Conservation (phyloP, 2,113 vertebrate species). For the Gnathonemus echidnorhynchus region DNA sequence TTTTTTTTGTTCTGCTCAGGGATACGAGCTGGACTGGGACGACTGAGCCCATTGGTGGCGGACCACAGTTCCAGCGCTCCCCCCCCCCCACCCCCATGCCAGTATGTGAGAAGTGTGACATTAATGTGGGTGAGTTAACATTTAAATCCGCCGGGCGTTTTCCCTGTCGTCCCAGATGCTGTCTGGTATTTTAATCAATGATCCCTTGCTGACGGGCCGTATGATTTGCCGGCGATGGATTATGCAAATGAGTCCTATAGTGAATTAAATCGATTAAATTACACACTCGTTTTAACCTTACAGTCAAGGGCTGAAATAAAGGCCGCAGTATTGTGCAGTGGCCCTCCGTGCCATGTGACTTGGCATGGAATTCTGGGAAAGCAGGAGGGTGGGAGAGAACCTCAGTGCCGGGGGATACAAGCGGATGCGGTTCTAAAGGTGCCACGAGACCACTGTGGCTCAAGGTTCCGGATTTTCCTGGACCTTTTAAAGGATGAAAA, state of each 20-base stretch:
- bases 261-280: background rate
- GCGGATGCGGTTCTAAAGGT: background rate
- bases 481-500: background rate
- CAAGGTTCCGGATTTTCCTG: background rate
- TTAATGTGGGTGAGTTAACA: slow-evolving; percentile 19
- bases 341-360: background rate
- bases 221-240: background rate
- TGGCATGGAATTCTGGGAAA: background rate
- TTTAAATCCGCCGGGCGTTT: background rate
- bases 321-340: background rate
- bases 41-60: background rate
- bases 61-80: background rate
- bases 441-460: background rate
- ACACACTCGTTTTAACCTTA: background rate
- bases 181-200: background rate
- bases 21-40: background rate
- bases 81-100: background rate
- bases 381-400: background rate
- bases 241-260: background rate
- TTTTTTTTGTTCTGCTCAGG: slow-evolving; percentile 6
- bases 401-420: background rate
- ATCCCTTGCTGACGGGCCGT: background rate
- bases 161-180: background rate
- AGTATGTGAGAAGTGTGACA: slow-evolving; percentile 2
- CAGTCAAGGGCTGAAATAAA: background rate